Evolutionary conservation across 2,888 invertebrate genomes (phyloP).

Genomic region (Thysanoteuthis rhombus): DNA sequence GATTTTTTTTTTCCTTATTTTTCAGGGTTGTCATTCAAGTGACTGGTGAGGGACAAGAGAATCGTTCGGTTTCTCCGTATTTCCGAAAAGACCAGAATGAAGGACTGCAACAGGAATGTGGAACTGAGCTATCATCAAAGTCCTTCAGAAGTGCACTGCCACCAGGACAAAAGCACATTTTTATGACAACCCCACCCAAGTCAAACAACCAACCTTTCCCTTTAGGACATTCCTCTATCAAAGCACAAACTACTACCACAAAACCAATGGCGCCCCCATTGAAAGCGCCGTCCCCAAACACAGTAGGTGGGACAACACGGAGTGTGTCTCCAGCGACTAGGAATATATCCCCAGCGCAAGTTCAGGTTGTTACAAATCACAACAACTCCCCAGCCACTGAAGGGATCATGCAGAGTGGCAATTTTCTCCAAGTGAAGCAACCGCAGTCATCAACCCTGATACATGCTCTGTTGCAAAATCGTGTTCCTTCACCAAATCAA

Average conservation of each 20-base stretch:
- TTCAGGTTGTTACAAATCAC: conserved; percentile 1
- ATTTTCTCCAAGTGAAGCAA: conserved; percentile 12
- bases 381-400: not conserved
- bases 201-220: conserved; percentile 19
- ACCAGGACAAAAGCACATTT: conserved; percentile 30
- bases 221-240: conserved; percentile 18
- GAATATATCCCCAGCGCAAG: conserved; percentile 1
- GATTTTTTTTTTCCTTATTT: not conserved
- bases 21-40: conserved; percentile 30
- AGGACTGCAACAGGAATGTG: not conserved
- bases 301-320: not conserved
- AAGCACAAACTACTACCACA: not conserved
- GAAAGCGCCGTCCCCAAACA: conserved; percentile 21
- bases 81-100: conserved; percentile 29
- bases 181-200: conserved; percentile 14
- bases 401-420: not conserved
- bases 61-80: conserved; percentile 21
- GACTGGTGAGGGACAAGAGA: not conserved
- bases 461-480: conserved; percentile 19
- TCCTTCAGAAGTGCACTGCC: conserved; percentile 17
- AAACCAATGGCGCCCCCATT: not conserved
- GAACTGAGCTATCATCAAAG: not conserved
- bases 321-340: not conserved
- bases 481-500: conserved; percentile 23
- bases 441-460: not conserved